Evolutionary conservation across 2,888 invertebrate genomes (phyloP).

Genomic region (Melanophora roralis): DNA sequence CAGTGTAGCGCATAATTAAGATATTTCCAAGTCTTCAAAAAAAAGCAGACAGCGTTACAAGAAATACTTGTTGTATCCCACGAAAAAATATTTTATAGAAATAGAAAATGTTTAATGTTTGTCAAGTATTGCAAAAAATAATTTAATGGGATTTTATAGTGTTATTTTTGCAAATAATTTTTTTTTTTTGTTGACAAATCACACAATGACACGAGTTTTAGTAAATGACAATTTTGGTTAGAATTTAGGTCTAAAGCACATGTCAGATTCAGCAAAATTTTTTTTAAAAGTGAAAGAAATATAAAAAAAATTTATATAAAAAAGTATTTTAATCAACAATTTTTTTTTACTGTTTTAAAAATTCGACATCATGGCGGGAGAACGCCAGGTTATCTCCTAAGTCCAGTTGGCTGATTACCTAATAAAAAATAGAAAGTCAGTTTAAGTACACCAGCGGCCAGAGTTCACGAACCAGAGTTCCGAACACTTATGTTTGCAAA

Average conservation of each 20-base stretch:
- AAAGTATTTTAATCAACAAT: too few species aligned
- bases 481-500: too few species aligned
- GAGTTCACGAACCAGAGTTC: too few species aligned
- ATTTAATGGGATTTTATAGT: constrained; percentile 47
- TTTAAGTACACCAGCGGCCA: too few species aligned
- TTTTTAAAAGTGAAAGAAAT: background rate
- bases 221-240: constrained; percentile 22
- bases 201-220: constrained; percentile 24
- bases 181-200: constrained; percentile 33
- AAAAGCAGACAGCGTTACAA: constrained; percentile 56
- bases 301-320: too few species aligned
- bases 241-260: constrained; percentile 36
- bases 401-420: too few species aligned
- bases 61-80: constrained; percentile 9
- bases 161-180: background rate
- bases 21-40: constrained; percentile 39
- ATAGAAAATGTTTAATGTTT: constrained; percentile 45
- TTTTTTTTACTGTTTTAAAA: too few species aligned
- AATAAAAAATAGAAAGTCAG: too few species aligned
- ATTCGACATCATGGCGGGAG: too few species aligned
- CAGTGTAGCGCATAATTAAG: constrained; percentile 1
- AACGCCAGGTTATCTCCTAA: too few species aligned
- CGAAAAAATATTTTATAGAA: background rate
- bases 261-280: constrained; percentile 23
- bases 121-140: constrained; percentile 27